phyloP scores from a whole-genome alignment of 1,140 invertebrate species.

The Eulimnadia texana region DNA sequence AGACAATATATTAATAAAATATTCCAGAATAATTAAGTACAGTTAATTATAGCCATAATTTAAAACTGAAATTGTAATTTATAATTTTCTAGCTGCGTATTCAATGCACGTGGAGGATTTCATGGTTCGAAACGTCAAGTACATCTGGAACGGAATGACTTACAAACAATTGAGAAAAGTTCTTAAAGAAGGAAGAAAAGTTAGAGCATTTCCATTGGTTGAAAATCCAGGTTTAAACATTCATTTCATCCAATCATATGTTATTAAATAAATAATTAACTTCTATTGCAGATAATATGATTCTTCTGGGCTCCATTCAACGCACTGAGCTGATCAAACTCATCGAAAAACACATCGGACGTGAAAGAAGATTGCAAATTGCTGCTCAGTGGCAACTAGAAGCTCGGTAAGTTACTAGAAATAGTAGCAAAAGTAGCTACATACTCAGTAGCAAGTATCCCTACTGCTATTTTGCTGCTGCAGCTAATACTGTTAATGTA shows the following conservation, averaged over 20 bases:
- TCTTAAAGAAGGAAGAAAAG: conserved; percentile 40
- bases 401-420: conserved; percentile 33
- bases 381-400: conserved; percentile 48
- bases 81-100: conserved; percentile 52
- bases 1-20: neutral
- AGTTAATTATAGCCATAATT: neutral
- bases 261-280: neutral
- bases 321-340: conserved; percentile 74
- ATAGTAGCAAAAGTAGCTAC: too few species aligned
- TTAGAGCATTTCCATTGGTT: conserved; percentile 76
- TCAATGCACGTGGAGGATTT: conserved; percentile 90
- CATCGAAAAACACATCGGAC: conserved; percentile 71
- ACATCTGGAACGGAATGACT: conserved; percentile 79
- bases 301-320: conserved; percentile 83
- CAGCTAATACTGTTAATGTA: too few species aligned
- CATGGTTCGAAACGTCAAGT: conserved; percentile 81
- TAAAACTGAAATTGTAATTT: neutral
- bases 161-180: conserved; percentile 72
- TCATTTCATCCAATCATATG: too few species aligned
- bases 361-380: conserved; percentile 64
- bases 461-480: too few species aligned
- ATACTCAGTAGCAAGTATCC: too few species aligned
- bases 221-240: conserved; percentile 47
- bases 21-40: neutral
- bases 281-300: conserved; percentile 41